Percentiles rank a stretch among this genome's conserved stretches.
Evolutionary conservation across 2,888 invertebrate genomes (phyloP).

Genomic region (Tupiocoris notatus): DNA sequence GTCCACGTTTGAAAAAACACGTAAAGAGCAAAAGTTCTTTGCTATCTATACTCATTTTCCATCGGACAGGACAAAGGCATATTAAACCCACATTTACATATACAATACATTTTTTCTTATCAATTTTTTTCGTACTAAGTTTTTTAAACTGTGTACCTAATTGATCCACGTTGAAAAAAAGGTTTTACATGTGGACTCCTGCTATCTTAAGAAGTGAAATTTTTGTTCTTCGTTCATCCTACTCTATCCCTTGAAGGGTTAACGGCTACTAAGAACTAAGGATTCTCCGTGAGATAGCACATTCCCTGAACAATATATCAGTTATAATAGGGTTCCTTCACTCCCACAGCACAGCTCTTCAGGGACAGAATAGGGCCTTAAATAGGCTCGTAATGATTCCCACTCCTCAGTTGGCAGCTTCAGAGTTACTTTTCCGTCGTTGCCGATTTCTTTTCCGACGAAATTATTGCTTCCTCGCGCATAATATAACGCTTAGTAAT

Average conservation of each 20-base stretch:
- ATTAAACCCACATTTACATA: too few relatives aligned
- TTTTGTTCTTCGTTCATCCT: not conserved
- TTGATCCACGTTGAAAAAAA: not conserved
- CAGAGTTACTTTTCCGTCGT: not conserved
- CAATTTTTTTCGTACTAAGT: too few relatives aligned
- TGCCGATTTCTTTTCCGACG: too few relatives aligned
- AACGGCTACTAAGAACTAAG: not conserved
- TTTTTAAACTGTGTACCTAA: too few relatives aligned
- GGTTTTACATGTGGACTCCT: too few relatives aligned
- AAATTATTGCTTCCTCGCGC: not conserved
- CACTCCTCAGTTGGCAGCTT: not conserved
- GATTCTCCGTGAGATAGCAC: not conserved
- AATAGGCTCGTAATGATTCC: not conserved
- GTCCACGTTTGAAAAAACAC: too few relatives aligned
- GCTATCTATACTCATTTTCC: too few relatives aligned
- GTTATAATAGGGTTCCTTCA: not conserved
- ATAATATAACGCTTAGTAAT: not conserved
- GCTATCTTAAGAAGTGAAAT: not conserved
- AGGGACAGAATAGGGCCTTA: not conserved
- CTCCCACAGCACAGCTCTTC: not conserved
- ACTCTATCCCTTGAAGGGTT: too few relatives aligned
- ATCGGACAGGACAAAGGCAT: too few relatives aligned
- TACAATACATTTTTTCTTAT: too few relatives aligned
- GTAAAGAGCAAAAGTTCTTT: too few relatives aligned
- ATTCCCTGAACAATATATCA: not conserved